Base-by-base conservation (phyloP, 1,140 invertebrate genomes). In the Sminthurides bifidus region DNA sequence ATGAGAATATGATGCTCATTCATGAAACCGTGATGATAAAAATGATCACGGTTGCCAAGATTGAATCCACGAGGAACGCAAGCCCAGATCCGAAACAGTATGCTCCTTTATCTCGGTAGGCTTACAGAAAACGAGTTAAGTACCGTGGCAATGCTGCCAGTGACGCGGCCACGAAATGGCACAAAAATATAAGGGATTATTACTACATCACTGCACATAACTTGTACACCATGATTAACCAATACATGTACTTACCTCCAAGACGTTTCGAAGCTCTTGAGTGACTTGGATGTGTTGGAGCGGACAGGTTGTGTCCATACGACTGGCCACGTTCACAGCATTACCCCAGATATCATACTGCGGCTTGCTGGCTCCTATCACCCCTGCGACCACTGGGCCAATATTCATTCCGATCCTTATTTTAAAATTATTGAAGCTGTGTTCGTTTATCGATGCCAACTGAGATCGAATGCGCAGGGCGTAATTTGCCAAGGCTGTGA, bases 401-500 rank as follows among this genome's bases (percentile, higher is more conserved):
- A 95, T 84, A 72, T 92, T 94, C 68, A 97, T 91, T 46, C 87
- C 86, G 61, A 97, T 87, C 62, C 91, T 76, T 66, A 97, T 85
- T 56, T 87, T 82, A 73, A 97, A 97, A 74, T 88, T 92, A 73
- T 97, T 95, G 73, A 95, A 96, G 2, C 92, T 93, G 73, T 97
- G 90, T 71, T 91, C 83, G 72, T 96, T 97, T 59, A 97, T 87
- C 70, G 87, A 82, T 58, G 83, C 79, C 60, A 97, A 76, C 72
- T 93, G 88, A 59, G 88, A 81, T 45, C 81, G 79, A 43, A 97
- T 79, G 44, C 85, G 77, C 19, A 95, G 74, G 0, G 91, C 87
- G 69, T 89, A 95, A 68, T 94, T 89, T 0, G 89, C 89, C 83
- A 91, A 90, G 0, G 86, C 84, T 0, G 82, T 86, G 37, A 91